These are phyloP conservation scores for Camelus dromedarius DNA, from an alignment of 2,113 vertebrate genomes.

Conservation along the genomic window DNA sequence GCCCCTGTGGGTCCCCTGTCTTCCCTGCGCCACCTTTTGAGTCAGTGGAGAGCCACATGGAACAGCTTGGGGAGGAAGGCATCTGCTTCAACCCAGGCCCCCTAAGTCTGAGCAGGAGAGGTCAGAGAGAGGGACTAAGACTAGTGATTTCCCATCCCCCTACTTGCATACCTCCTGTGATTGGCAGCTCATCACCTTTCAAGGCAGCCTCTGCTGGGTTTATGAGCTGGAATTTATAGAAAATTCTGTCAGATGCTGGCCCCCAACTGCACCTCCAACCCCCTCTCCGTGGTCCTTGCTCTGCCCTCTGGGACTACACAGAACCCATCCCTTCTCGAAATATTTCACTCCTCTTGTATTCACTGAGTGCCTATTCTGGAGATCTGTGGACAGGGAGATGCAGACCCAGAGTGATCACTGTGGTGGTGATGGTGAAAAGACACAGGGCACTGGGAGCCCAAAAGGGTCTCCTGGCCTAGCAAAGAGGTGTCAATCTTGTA, in stretches of 20 bases:
- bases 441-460: neutral
- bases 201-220: neutral
- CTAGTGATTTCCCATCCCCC: neutral
- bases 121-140: neutral
- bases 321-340: neutral
- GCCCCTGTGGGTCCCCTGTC: neutral
- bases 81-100: neutral
- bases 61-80: neutral
- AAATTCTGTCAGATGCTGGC: neutral
- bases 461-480: neutral
- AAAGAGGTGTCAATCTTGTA: neutral
- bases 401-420: neutral
- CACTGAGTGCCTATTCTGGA: neutral
- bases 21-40: neutral
- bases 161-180: neutral
- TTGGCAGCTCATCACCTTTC: neutral
- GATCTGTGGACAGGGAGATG: neutral
- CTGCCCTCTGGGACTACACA: neutral
- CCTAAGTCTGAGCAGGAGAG: neutral
- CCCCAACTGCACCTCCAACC: too few relatives aligned
- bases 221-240: neutral
- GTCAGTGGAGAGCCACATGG: neutral
- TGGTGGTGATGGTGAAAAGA: neutral
- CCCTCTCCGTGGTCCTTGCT: neutral
- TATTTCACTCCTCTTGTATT: neutral